A percentile compares a stretch with the other conserved stretches of the same genome.
Conservation (phyloP, 64 coral and sea anemone genomes). For the Actinia equina region DNA sequence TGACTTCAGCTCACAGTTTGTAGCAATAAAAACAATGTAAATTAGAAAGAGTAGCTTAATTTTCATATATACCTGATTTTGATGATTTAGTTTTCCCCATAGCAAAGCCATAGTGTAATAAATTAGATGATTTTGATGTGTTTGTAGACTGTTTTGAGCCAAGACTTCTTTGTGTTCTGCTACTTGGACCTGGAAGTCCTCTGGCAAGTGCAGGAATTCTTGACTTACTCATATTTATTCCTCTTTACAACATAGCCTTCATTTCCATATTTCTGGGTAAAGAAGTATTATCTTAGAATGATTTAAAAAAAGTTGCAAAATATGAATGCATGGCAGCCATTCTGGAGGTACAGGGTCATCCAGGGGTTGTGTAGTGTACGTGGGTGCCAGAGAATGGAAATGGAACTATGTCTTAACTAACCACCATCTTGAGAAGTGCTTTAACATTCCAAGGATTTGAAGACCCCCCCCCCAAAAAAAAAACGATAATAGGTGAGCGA, state of each 20-base stretch:
- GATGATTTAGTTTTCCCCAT: not conserved
- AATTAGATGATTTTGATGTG: not conserved
- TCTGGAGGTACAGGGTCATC: too few relatives aligned
- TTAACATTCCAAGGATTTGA: too few relatives aligned
- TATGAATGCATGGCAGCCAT: not conserved
- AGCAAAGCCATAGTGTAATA: conserved; percentile 1
- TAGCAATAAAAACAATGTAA: too few relatives aligned
- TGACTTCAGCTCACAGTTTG: too few relatives aligned
- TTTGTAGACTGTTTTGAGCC: not conserved
- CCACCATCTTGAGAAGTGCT: too few relatives aligned
- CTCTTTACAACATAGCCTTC: not conserved
- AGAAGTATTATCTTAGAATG: not conserved
- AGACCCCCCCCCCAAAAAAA: too few relatives aligned
- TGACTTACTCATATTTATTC: not conserved
- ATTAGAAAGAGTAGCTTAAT: not conserved
- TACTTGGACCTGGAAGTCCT: not conserved
- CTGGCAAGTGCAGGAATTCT: not conserved
- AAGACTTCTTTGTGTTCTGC: not conserved
- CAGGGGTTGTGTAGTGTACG: too few relatives aligned
- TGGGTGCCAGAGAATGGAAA: too few relatives aligned
- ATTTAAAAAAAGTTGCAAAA: not conserved
- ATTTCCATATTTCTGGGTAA: not conserved
- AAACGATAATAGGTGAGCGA: too few relatives aligned
- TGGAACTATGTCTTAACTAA: too few relatives aligned
- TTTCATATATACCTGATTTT: not conserved